Base-by-base conservation (phyloP, 2,113 vertebrate genomes). In the Muscicapa adusta region DNA sequence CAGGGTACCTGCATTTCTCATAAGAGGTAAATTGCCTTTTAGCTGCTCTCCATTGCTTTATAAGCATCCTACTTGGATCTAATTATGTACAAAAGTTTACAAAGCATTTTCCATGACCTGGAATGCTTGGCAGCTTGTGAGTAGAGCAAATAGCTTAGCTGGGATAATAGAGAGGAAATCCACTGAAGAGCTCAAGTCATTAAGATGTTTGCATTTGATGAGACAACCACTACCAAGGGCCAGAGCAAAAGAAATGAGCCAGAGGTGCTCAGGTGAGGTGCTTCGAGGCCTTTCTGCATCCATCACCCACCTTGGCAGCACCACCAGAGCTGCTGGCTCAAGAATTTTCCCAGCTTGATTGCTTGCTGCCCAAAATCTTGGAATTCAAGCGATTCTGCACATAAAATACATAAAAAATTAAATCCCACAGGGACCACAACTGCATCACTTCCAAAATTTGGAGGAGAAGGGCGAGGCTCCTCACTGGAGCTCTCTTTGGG, bases 141-240 rank as follows among this genome's bases (percentile, higher is more conserved):
- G 77, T 2, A 82, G 80, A 95, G 91, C 91, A 92, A 95, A 96
- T 68, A 95, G 93, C 92, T 96, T 87, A 95, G 88, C 88, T 63
- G 62, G 92, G 89, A 96, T 96, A 93, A 95, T 6, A 56, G 67
- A 86, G 88, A 91, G 91, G 93, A 94, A 96, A 96, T 95, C 88
- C 92, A 91, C 76, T 60, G 83, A 94, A 80, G 78, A 88, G 91
- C 88, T 96, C 90, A 72, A 85, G 83, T 89, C 93, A 76, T 96
- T 95, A 96, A 93, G 90, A 89, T 60, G 76, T 94, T 96, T 95
- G 88, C 65, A 68, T 87, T 91, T 80, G 88, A 85, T 72, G 88
- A 94, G 79, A 88, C 85, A 93, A 48, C 58, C 38, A 28, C 50
- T 51, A 51, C 68, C 60, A 31, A 76, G 66, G 90, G 92, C 65